Evolutionary conservation across 35 echinoderm and acorn worm genomes (phyloP).

Genomic region (Stichopus chloronotus): DNA sequence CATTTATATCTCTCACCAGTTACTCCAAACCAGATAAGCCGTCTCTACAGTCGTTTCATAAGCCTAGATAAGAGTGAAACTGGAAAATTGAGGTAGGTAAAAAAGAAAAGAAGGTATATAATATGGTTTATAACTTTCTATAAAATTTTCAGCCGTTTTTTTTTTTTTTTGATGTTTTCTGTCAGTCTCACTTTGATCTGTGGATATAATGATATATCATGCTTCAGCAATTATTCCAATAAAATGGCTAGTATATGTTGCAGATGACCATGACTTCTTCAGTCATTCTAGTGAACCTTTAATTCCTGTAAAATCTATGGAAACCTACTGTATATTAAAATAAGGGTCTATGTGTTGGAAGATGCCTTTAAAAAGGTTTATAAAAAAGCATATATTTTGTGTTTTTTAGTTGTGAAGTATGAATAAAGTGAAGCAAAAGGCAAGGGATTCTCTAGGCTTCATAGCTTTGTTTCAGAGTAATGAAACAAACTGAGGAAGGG

Average conservation of each 20-base stretch:
- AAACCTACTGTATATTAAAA: no score
- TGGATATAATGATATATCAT: neutral
- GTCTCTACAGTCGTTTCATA: conserved; percentile 77
- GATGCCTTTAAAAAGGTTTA: no score
- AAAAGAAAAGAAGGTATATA: neutral
- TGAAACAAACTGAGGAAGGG: no score
- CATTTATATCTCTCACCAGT: conserved; percentile 44
- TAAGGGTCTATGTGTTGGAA: no score
- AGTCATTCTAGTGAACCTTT: no score
- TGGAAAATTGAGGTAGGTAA: conserved; percentile 72
- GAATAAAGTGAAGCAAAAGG: no score
- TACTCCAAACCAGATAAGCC: conserved; percentile 78
- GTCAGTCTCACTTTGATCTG: neutral
- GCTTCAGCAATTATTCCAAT: neutral
- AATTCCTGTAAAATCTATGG: no score
- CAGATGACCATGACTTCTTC: no score
- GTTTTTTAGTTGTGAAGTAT: no score
- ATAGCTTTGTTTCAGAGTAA: no score
- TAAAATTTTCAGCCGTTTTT: neutral
- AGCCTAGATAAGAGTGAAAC: conserved; percentile 80
- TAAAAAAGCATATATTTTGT: no score
- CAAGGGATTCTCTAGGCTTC: no score
- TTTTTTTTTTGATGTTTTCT: neutral
- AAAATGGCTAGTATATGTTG: neutral
- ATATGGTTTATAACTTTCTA: neutral